Conservation (phyloP, 2,113 vertebrate species). For the Cinclus mexicanus region DNA sequence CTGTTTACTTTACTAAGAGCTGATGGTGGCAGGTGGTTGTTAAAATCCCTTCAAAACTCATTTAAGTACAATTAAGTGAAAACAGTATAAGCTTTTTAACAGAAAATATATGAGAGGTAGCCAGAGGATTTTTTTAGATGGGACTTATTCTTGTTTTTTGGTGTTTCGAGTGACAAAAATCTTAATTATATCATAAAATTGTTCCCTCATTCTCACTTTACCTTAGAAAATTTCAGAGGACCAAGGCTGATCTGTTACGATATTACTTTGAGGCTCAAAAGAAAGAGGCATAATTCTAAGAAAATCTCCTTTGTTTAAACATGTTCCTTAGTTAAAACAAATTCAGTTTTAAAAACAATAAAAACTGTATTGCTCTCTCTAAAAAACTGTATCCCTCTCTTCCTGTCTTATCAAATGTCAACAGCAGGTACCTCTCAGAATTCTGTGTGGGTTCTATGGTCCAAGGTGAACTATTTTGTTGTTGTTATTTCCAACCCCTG, state of each 20-base stretch:
- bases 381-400: not conserved
- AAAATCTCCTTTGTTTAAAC: not conserved
- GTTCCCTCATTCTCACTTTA: not conserved
- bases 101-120: not conserved
- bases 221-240: not conserved
- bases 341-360: not conserved
- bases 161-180: not conserved
- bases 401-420: not conserved
- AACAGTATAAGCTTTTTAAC: not conserved
- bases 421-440: not conserved
- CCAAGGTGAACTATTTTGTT: not conserved
- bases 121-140: not conserved
- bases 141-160: not conserved
- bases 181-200: not conserved
- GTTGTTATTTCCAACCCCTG: not conserved
- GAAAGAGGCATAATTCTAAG: not conserved
- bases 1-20: not conserved
- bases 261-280: not conserved
- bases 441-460: not conserved
- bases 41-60: slow-evolving; percentile 10
- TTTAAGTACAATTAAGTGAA: not conserved
- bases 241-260: not conserved
- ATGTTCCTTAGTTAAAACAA: not conserved
- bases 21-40: not conserved
- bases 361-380: not conserved